Evolutionary conservation across 2,797 vertebrate genomes (phyloP), one percentile per base, ranked within the genome.

Genomic region (Semotilus atromaculatus): DNA sequence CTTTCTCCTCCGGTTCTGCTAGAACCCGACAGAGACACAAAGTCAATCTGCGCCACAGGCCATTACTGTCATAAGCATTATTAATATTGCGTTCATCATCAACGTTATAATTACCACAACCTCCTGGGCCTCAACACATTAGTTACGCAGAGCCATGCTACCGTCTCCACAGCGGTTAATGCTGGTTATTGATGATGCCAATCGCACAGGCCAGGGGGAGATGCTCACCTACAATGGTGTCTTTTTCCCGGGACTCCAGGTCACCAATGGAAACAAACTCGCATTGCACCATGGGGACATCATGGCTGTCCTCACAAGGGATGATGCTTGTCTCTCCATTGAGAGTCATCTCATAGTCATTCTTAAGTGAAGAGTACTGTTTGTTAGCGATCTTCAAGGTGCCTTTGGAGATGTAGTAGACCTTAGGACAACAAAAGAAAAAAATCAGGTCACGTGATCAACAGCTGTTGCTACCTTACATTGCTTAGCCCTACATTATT

Each of bases 311-410:
- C 8, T 99, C 98, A 70, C 98, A 99, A 84, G 96, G 98, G 86
- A 97, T 91, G 89, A 99, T 91, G 6, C 92, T 93, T 45, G 98
- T 96, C 76, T 99, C 98, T 1, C 94, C 94, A 0, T 94, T 96
- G 23, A 96, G 90, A 0, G 95, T 95, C 94, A 96, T 95, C 91
- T 96, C 95, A 1, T 96, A 96, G 86, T 96, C 96, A 11, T 96
- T 98, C 93, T 96, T 97, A 91, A 99, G 96, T 0, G 97, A 96
- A 0, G 97, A 94, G 93, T 97, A 99, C 90, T 99, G 97, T 94
- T 99, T 99, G 94, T 99, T 99, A 92, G 98, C 98, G 1, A 97
- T 97, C 95, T 99, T 99, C 92, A 99, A 90, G 86, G 94, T 93
- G 82, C 97, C 96, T 93, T 97, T 99, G 80, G 97, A 97, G 92